phyloP scores from a whole-genome alignment of 2,888 invertebrate genomes.

The Ectobius pallidus region DNA sequence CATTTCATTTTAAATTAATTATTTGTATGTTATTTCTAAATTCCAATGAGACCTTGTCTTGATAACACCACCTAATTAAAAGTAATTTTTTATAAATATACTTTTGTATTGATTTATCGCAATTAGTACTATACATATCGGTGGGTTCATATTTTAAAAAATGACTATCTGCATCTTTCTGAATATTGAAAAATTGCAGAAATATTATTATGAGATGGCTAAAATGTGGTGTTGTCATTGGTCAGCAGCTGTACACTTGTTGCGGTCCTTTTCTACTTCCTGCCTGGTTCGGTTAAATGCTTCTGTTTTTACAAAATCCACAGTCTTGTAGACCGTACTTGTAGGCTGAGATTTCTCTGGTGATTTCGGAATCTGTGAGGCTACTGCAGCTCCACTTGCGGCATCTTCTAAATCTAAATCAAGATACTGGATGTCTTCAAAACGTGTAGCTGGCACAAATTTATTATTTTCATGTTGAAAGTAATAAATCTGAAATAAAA shows the following conservation, averaged over 20 bases:
- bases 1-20: too few relatives aligned
- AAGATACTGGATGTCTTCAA: constrained; percentile 73
- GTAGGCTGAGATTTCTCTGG: constrained; percentile 45
- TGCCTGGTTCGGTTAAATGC: constrained; percentile 88
- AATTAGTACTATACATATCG: too few relatives aligned
- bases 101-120: too few relatives aligned
- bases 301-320: constrained; percentile 92
- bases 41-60: too few relatives aligned
- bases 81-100: too few relatives aligned
- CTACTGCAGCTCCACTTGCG: constrained; percentile 45
- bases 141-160: too few relatives aligned
- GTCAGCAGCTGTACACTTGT: constrained; percentile 51
- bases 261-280: constrained; percentile 74
- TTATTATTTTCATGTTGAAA: constrained; percentile 52
- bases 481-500: constrained; percentile 53
- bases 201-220: too few relatives aligned
- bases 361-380: constrained; percentile 45
- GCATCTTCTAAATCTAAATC: constrained; percentile 78
- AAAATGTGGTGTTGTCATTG: too few relatives aligned
- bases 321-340: constrained; percentile 81
- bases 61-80: too few relatives aligned
- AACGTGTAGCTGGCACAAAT: constrained; percentile 53
- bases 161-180: too few relatives aligned
- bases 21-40: too few relatives aligned
- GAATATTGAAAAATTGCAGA: too few relatives aligned